These are phyloP conservation scores for Stenodema calcarata DNA, from an alignment of 2,888 invertebrate species.

Conservation along the genomic window DNA sequence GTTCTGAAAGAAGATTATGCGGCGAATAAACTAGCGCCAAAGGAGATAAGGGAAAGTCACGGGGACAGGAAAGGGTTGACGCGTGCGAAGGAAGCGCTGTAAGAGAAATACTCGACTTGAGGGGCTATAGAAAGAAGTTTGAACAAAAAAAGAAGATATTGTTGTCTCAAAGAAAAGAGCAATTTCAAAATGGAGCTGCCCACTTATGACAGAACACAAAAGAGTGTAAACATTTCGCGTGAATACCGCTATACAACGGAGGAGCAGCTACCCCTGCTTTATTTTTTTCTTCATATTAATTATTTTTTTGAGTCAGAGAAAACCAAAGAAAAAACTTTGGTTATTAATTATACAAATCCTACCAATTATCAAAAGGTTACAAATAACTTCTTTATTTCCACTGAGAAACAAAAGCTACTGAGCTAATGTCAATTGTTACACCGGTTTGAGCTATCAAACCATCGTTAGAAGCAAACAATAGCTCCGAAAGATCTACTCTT, in stretches of 20 bases:
- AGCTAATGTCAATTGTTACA: no score
- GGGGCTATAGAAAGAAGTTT: neutral
- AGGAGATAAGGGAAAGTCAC: slow-evolving; percentile 11
- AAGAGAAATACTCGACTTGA: neutral
- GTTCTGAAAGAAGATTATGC: slow-evolving; percentile 27
- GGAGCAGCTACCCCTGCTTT: no score
- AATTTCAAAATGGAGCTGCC: neutral
- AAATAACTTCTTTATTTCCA: no score
- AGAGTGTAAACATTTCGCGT: neutral
- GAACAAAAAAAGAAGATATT: neutral
- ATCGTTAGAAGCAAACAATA: no score
- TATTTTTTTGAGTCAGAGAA: no score
- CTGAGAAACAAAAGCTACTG: no score
- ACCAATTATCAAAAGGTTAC: no score
- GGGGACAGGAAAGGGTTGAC: slow-evolving; percentile 14
- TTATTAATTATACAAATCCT: no score
- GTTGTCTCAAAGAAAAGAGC: neutral
- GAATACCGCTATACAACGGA: neutral
- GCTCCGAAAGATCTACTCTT: no score
- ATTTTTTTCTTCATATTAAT: no score
- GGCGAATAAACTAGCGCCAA: neutral
- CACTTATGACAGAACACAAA: neutral
- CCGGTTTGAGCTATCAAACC: no score
- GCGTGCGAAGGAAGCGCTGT: neutral
- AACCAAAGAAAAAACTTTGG: no score